phyloP scores from a whole-genome alignment of 2,888 invertebrate species.

The Shargacucullia verbasci region DNA sequence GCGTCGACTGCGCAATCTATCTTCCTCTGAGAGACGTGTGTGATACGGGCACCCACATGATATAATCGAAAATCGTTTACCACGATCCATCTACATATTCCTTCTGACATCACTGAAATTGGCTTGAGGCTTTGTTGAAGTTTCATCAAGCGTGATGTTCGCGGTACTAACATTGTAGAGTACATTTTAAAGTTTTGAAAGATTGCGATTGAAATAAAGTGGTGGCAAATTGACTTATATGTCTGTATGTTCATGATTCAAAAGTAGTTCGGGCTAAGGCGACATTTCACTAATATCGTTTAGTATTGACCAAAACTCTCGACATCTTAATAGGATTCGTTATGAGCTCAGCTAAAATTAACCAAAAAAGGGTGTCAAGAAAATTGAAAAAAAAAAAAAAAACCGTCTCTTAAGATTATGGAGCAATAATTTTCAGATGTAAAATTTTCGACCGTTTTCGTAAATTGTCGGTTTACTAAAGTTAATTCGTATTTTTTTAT shows the following conservation, averaged over 20 bases:
- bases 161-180: constrained; percentile 6
- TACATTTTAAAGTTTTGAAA: constrained; percentile 4
- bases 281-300: too few relatives aligned
- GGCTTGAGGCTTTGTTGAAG: constrained; percentile 68
- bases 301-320: too few relatives aligned
- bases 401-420: too few relatives aligned
- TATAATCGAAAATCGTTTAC: constrained; percentile 80
- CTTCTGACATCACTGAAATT: constrained; percentile 71
- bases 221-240: background rate
- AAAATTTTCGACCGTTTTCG: too few relatives aligned
- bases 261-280: too few relatives aligned
- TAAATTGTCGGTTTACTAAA: too few relatives aligned
- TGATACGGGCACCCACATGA: constrained; percentile 75
- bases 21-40: constrained; percentile 76
- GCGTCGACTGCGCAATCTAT: constrained; percentile 77
- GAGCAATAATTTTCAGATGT: too few relatives aligned
- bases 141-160: constrained; percentile 56
- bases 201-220: constrained; percentile 1
- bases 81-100: constrained; percentile 74
- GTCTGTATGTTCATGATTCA: background rate
- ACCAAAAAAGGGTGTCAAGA: too few relatives aligned
- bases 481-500: too few relatives aligned
- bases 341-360: too few relatives aligned
- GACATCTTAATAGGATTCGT: too few relatives aligned
- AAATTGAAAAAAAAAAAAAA: too few relatives aligned